These are phyloP conservation scores for Brachyalestes nurse DNA, from an alignment of 2,797 vertebrate genomes.

Conservation along the genomic window DNA sequence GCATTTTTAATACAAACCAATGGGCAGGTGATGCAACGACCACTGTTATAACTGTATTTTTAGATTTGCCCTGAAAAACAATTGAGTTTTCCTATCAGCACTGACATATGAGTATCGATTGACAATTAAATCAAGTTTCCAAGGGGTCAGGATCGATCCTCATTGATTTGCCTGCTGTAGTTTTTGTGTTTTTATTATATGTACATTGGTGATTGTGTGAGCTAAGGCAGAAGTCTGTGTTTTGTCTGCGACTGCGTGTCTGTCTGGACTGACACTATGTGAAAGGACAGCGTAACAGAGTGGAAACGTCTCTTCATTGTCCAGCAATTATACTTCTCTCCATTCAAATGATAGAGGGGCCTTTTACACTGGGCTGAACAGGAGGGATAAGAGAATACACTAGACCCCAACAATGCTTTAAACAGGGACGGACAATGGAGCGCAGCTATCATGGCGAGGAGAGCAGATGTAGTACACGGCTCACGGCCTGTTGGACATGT, in stretches of 20 bases:
- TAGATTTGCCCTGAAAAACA: not conserved
- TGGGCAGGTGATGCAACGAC: not conserved
- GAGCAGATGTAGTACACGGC: conserved; percentile 37
- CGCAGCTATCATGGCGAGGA: conserved; percentile 33
- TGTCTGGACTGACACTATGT: conserved; percentile 49
- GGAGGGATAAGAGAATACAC: conserved; percentile 36
- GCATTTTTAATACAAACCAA: not conserved
- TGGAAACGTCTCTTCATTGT: conserved; percentile 64
- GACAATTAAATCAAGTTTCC: not conserved
- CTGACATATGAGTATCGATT: not conserved
- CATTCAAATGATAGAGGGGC: conserved; percentile 49
- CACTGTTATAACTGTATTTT: not conserved
- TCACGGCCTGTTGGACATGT: conserved; percentile 18
- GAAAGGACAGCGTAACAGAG: conserved; percentile 59
- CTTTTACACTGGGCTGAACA: conserved; percentile 36
- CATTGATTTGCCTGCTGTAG: not conserved
- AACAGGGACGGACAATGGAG: conserved; percentile 47
- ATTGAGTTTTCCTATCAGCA: not conserved
- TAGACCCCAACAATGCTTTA: conserved; percentile 46
- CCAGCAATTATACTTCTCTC: conserved; percentile 59
- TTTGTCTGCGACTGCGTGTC: conserved; percentile 49
- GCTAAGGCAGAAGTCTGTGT: conserved; percentile 27
- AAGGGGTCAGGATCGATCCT: not conserved
- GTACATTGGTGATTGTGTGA: not conserved
- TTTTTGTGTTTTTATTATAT: not conserved